Evolutionary conservation across 2,888 invertebrate species (phyloP).

Genomic region (Nemotelus pantherinus): DNA sequence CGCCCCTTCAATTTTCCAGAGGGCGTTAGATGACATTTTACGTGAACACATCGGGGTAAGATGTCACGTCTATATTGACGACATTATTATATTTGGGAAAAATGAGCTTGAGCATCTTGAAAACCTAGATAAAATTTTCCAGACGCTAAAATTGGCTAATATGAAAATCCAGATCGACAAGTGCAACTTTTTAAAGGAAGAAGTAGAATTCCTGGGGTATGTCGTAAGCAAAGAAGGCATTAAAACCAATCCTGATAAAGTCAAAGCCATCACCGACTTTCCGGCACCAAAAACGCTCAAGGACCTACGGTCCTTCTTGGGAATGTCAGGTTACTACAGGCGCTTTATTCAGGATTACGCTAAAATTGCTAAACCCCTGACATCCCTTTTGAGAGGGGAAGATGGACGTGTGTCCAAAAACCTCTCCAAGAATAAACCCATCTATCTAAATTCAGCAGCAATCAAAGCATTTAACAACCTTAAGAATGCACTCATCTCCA

Average conservation of each 20-base stretch:
- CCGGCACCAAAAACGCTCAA: too few species aligned
- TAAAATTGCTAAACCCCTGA: background rate
- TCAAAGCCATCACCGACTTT: too few species aligned
- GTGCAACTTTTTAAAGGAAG: too few species aligned
- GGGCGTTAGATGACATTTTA: background rate
- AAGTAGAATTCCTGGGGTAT: too few species aligned
- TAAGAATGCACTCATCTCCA: constrained; percentile 1
- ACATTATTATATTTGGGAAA: background rate
- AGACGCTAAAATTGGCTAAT: background rate
- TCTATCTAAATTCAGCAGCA: background rate
- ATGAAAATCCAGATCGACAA: background rate
- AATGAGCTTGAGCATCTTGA: background rate
- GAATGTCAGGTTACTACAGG: too few species aligned
- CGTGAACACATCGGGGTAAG: constrained; percentile 23
- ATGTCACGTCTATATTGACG: constrained; percentile 16
- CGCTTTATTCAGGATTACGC: too few species aligned
- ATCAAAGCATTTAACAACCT: constrained; percentile 12
- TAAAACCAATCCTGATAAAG: too few species aligned
- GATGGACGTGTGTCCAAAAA: constrained; percentile 26
- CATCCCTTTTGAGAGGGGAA: constrained; percentile 28
- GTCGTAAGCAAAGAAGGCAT: too few species aligned
- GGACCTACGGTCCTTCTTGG: too few species aligned
- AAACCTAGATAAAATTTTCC: background rate
- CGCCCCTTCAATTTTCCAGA: background rate
- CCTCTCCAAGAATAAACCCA: constrained; percentile 15